A percentile compares a stretch with the other conserved stretches of the same genome.
These are phyloP conservation scores for Drosophila melanosoma DNA, from an alignment of 2,888 invertebrate species.

Conservation along the genomic window DNA sequence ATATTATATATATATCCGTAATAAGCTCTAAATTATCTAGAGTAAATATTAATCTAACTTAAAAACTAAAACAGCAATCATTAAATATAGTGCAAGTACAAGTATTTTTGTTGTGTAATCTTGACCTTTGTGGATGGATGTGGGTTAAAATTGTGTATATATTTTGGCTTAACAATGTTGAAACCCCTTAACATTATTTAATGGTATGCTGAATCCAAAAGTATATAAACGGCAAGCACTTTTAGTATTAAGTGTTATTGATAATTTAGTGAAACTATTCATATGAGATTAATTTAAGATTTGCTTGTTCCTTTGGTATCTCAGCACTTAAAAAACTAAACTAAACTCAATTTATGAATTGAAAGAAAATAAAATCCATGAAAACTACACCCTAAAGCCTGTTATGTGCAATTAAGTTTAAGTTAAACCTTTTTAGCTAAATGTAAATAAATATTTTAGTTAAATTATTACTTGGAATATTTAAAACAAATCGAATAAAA, in stretches of 20 bases:
- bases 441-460: constrained; percentile 63
- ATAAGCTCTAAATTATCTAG: constrained; percentile 19
- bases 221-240: constrained; percentile 57
- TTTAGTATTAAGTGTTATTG: constrained; percentile 28
- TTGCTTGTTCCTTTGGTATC: constrained; percentile 63
- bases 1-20: constrained; percentile 8
- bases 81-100: constrained; percentile 33
- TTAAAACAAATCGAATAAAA: constrained; percentile 27
- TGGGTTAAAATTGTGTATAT: constrained; percentile 12
- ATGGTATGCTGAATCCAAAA: constrained; percentile 18
- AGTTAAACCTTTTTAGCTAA: constrained; percentile 24
- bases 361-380: constrained; percentile 15
- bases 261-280: constrained; percentile 20
- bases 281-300: constrained; percentile 20
- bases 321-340: constrained; percentile 60
- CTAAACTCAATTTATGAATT: constrained; percentile 21
- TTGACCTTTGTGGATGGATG: neutral
- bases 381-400: constrained; percentile 67
- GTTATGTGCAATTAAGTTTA: constrained; percentile 38
- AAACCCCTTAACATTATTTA: neutral
- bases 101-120: constrained; percentile 33
- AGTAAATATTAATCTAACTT: constrained; percentile 9
- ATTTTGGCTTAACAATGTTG: constrained; percentile 30
- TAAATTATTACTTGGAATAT: constrained; percentile 25
- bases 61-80: constrained; percentile 13